Evolutionary conservation across 2,113 vertebrate genomes (phyloP).

Genomic region (Mesitornis unicolor): DNA sequence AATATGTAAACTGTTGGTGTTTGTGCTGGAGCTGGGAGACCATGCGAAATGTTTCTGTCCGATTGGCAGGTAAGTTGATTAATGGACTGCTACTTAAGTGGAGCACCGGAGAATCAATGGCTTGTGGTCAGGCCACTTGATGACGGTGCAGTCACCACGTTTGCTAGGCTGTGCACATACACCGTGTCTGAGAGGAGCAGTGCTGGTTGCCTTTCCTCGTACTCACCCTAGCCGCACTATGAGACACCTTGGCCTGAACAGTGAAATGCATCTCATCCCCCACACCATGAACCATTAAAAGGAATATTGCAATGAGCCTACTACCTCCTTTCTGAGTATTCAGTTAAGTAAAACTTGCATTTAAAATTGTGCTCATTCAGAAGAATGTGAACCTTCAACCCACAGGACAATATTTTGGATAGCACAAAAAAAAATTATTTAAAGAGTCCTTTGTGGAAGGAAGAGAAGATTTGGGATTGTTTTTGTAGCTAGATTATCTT

Average conservation of each 20-base stretch:
- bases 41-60: neutral
- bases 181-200: fast-evolving
- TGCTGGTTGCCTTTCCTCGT: neutral
- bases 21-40: neutral
- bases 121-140: neutral
- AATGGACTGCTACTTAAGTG: neutral
- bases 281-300: neutral
- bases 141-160: fast-evolving
- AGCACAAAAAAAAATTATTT: neutral
- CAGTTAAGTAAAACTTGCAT: neutral
- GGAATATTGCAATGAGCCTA: neutral
- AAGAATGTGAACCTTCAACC: neutral
- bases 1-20: neutral
- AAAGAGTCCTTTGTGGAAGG: neutral
- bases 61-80: neutral
- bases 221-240: neutral
- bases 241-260: neutral
- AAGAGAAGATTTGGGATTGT: neutral
- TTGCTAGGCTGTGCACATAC: neutral
- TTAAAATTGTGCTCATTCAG: neutral
- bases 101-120: neutral
- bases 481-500: neutral
- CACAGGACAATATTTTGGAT: neutral
- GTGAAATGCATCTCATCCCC: neutral
- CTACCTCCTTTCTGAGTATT: neutral